phyloP scores from a whole-genome alignment of 2,797 vertebrate species.

The Danionella dracula region DNA sequence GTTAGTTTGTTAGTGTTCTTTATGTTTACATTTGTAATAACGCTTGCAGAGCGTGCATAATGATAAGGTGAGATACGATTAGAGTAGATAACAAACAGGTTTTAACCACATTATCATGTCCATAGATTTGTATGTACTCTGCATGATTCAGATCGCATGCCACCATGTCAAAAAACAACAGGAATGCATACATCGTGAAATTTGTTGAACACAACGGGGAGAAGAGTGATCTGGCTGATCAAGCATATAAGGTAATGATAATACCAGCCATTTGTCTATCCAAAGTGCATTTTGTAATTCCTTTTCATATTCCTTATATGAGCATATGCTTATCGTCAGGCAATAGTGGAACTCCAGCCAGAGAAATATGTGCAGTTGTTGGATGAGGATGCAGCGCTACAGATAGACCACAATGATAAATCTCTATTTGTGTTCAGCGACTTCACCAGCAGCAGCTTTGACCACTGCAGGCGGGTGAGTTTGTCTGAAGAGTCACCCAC shows the following conservation, averaged over 20 bases:
- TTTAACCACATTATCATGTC: too few species aligned
- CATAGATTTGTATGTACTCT: not conserved
- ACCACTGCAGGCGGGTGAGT: conserved; percentile 84
- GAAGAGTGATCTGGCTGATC: conserved; percentile 72
- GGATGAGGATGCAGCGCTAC: conserved; percentile 73
- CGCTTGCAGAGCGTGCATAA: too few species aligned
- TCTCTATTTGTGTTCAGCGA: conserved; percentile 89
- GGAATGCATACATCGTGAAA: conserved; percentile 82
- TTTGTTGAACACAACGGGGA: conserved; percentile 75
- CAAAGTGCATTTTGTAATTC: too few species aligned
- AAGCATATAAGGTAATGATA: conserved; percentile 81
- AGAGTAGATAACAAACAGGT: too few species aligned
- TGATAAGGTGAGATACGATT: too few species aligned
- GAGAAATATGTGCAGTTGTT: conserved; percentile 83
- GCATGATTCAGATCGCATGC: not conserved
- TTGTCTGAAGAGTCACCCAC: not conserved
- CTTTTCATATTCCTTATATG: not conserved
- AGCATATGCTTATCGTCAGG: conserved; percentile 56
- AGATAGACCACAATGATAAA: conserved; percentile 81
- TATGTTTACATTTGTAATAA: too few species aligned
- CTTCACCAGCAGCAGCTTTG: conserved; percentile 79
- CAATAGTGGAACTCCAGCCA: conserved; percentile 88
- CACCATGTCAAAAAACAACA: conserved; percentile 74
- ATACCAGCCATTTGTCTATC: not conserved
- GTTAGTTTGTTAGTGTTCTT: too few species aligned